Conservation (phyloP, 1,140 invertebrate genomes). For the Hesperophylax magnus region DNA sequence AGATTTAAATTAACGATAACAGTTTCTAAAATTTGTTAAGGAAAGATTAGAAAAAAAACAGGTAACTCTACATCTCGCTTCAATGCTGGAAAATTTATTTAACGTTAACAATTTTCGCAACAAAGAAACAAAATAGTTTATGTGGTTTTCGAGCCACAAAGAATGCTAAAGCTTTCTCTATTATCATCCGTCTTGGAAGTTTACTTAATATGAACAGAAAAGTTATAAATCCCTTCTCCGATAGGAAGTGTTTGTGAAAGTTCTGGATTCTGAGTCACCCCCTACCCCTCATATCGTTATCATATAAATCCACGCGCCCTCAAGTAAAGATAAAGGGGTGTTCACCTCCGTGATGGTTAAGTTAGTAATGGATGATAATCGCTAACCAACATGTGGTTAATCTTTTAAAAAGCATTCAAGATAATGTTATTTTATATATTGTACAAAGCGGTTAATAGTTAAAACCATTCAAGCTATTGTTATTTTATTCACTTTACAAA, state of each 20-base stretch:
- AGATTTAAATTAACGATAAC: too few relatives aligned
- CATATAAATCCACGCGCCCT: too few relatives aligned
- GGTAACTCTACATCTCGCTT: too few relatives aligned
- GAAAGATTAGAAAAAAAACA: too few relatives aligned
- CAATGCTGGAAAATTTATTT: too few relatives aligned
- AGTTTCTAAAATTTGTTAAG: too few relatives aligned
- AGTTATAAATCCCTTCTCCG: background rate
- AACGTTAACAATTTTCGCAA: background rate
- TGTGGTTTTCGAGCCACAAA: background rate
- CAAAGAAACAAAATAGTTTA: background rate
- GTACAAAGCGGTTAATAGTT: too few relatives aligned
- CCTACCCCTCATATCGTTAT: too few relatives aligned
- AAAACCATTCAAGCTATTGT: too few relatives aligned
- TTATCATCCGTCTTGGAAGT: constrained; percentile 1
- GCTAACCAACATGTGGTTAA: constrained; percentile 15
- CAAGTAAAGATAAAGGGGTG: background rate
- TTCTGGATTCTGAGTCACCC: too few relatives aligned
- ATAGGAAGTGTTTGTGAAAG: background rate
- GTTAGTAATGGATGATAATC: background rate
- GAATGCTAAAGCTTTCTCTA: background rate
- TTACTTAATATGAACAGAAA: background rate
- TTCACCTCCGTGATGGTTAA: background rate
- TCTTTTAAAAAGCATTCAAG: background rate
- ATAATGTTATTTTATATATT: background rate
- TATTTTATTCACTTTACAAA: too few relatives aligned